Evolutionary conservation across 2,888 invertebrate genomes (phyloP).

Genomic region (Megaustenia siamemsis): DNA sequence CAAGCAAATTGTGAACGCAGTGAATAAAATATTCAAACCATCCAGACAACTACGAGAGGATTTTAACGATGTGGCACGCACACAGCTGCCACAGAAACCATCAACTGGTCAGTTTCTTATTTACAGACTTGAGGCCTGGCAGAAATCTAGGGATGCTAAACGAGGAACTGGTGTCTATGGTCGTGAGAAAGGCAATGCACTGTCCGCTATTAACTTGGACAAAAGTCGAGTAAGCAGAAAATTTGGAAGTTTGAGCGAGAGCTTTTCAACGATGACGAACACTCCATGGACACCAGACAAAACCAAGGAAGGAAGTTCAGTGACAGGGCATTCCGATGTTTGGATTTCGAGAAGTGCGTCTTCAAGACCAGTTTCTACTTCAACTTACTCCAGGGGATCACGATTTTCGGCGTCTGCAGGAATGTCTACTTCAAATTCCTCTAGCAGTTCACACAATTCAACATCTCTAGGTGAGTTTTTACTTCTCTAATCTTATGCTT

Average conservation of each 20-base stretch:
- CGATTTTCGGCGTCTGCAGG: background rate
- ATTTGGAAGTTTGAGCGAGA: background rate
- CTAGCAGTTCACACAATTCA: background rate
- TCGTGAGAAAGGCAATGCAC: background rate
- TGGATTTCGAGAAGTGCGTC: background rate
- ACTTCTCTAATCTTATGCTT: too few relatives aligned
- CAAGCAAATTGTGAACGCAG: background rate
- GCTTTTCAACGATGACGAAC: background rate
- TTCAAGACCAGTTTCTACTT: background rate
- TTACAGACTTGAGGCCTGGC: conserved; percentile 2
- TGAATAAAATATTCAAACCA: background rate
- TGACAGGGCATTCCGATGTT: background rate
- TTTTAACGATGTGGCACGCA: background rate
- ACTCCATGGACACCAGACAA: background rate
- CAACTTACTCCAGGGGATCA: background rate
- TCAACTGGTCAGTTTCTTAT: background rate
- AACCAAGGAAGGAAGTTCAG: background rate
- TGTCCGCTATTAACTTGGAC: background rate
- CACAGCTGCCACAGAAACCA: background rate
- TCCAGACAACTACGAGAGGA: background rate
- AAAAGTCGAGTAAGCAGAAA: background rate
- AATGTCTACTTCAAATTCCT: background rate
- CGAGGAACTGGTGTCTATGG: too few relatives aligned
- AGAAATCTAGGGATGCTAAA: background rate
- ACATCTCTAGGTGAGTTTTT: background rate